Base-by-base conservation (phyloP, 2,797 vertebrate species). In the Pteropus rufus region DNA sequence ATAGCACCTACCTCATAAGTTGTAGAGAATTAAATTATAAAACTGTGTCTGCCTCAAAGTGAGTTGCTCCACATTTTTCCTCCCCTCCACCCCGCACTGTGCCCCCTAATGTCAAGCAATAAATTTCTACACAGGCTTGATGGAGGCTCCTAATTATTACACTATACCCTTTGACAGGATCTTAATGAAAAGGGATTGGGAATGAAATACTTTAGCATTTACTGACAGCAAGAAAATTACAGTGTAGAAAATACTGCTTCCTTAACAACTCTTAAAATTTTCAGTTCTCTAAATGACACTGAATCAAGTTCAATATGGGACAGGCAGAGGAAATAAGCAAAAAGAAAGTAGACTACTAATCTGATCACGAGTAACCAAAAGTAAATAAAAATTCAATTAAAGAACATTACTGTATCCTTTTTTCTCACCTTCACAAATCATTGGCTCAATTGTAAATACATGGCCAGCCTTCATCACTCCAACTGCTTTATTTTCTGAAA, bases 391-490 rank as follows among this genome's bases (percentile, higher is more conserved):
- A 34, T 60, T 36, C 54, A 83, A 60, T 41, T 76, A 26, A 62
- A 88, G 10, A 70, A 60, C n/a, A 23, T 49, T n/a, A 36, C 1
- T 7, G 56, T 23, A 64, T 65, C 41, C 39, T 54, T 87, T 54
- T 62, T 72, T 44, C 99, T 99, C 97, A 99, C 99, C 99, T 99
- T 99, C 99, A 98, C 99, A 99, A 95, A 99, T 99, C 99, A 99
- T 99, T 93, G 99, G 99, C 97, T 99, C 99, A 87, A 99, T 99
- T 97, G 99, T 99, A 98, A 99, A 99, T 79, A 99, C 99, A 4
- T 99, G 99, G 62, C 99, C 99, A 0, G 99, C 99, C 97, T 99
- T 99, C 99, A 99, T 99, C 44, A 99, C 99, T 93, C 99, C 99
- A 91, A 99, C 99, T 14, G 99, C 99, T 98, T 99, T 99, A 98